A percentile compares a stretch with the other conserved stretches of the same genome.
Conservation (phyloP, 2,888 invertebrate species). For the Achlya flavicornis region DNA sequence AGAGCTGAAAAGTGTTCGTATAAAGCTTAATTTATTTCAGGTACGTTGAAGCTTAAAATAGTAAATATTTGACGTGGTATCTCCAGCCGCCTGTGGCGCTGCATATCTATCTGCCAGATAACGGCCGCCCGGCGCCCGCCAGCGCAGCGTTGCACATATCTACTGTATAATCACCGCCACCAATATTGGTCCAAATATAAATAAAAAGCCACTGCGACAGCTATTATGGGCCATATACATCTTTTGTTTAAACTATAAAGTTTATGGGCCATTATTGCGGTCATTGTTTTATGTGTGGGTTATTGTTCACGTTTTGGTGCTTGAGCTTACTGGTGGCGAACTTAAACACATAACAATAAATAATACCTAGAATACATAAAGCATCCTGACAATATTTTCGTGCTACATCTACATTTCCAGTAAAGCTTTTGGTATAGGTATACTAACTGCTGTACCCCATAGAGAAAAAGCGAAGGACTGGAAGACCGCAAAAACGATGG, state of each 20-base stretch:
- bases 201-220: slow-evolving; percentile 8
- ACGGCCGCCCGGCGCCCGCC: background rate
- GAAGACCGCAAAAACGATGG: too few species aligned
- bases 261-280: slow-evolving; percentile 8
- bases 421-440: too few species aligned
- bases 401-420: too few species aligned
- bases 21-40: background rate
- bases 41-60: background rate
- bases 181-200: slow-evolving; percentile 8
- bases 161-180: background rate
- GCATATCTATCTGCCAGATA: background rate
- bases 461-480: too few species aligned
- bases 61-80: background rate
- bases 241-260: slow-evolving; percentile 7
- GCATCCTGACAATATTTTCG: too few species aligned
- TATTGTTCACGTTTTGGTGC: background rate
- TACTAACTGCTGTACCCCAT: too few species aligned
- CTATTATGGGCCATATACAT: slow-evolving; percentile 10
- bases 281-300: background rate
- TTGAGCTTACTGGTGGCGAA: background rate
- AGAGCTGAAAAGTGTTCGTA: background rate
- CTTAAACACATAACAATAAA: too few species aligned
- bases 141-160: background rate
- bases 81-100: background rate
- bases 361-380: too few species aligned